phyloP scores from a whole-genome alignment of 2,113 vertebrate genomes.

The Epinephelus fuscoguttatus region DNA sequence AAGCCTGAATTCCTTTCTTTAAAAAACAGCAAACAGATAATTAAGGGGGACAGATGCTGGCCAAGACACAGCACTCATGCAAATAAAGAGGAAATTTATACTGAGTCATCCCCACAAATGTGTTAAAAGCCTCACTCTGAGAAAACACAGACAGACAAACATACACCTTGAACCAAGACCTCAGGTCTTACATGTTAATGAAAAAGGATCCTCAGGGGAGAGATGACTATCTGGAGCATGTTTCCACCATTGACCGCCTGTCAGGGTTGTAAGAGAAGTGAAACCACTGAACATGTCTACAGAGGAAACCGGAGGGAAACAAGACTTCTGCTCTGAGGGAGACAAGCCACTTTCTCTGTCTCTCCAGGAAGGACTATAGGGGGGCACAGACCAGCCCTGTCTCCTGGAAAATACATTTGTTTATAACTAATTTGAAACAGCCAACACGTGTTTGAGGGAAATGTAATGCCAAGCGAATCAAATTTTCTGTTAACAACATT shows the following conservation, averaged over 20 bases:
- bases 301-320: slow-evolving; percentile 58
- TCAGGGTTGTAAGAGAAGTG: slow-evolving; percentile 57
- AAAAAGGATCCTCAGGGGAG: slow-evolving; percentile 17
- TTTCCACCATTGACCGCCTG: slow-evolving; percentile 32
- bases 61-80: slow-evolving; percentile 25
- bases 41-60: slow-evolving; percentile 34
- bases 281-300: slow-evolving; percentile 56
- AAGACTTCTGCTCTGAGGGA: slow-evolving; percentile 48
- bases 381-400: background rate
- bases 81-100: slow-evolving; percentile 35
- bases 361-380: slow-evolving; percentile 33
- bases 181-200: slow-evolving; percentile 7
- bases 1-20: slow-evolving; percentile 52
- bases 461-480: no score
- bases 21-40: slow-evolving; percentile 63
- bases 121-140: slow-evolving; percentile 15
- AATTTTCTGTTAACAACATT: no score
- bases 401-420: no score
- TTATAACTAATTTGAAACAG: no score
- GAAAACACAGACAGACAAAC: slow-evolving; percentile 14
- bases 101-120: slow-evolving; percentile 26
- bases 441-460: no score
- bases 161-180: slow-evolving; percentile 28
- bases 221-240: slow-evolving; percentile 24
- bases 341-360: slow-evolving; percentile 57